Evolutionary conservation across 2,113 vertebrate genomes (phyloP), one percentile per base, ranked within the genome.

Genomic region (Bos javanicus): DNA sequence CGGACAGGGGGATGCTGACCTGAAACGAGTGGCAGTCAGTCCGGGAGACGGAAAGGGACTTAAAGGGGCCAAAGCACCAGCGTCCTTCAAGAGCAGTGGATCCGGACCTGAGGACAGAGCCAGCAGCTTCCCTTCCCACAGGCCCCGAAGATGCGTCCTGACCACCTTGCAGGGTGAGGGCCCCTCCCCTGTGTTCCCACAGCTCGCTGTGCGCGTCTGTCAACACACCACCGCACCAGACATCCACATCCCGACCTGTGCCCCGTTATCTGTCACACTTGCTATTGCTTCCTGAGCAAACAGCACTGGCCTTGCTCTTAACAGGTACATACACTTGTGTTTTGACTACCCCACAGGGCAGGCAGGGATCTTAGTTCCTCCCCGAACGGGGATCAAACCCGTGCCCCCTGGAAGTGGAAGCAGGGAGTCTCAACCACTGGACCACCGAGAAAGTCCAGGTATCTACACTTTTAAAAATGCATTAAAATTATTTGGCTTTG

Each of bases 1-100:
- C 93, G 39, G 99, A 99, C 43, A 99, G 36, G 13, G 99, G 99
- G 59, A 99, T 98, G 9, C 59, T 13, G 39, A 99, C 89, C 99
- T 99, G 92, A 71, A 98, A 98, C n/a, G 83, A 97, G 81, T 3
- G 46, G 97, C 50, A 52, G 92, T 28, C 46, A 46, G 46, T 78
- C 25, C 25, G 43, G 93, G 60, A 86, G 80, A 67, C 5, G 46
- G 67, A 84, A 74, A 97, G 95, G 48, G 36, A 43, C 74, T 14
- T 56, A 36, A 74, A 67, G 1, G 46, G 30, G 48, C n/a, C 62
- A 87, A 15, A 52, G 9, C 30, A 26, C 54, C 5, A 36, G 23
- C 15, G 90, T 59, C 33, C 60, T 12, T 64, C 28, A 14, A 21
- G 84, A 60, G 14, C 2, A 15, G 21, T 14, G 43, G 39, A 11